Evolutionary conservation across 2,113 vertebrate genomes (phyloP).

Genomic region (human): DNA sequence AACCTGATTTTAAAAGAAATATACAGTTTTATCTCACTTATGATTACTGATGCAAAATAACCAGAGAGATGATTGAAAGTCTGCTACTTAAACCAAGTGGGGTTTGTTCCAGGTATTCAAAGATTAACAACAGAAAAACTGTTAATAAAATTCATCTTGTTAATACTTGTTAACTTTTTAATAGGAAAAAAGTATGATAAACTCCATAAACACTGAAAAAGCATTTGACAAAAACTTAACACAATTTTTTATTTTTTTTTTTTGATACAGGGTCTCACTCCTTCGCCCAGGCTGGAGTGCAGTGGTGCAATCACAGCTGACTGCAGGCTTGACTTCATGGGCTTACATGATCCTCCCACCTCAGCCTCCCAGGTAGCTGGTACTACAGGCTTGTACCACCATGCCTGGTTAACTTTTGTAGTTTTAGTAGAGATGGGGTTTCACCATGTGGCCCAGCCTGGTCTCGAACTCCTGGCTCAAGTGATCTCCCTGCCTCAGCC

Average conservation of each 20-base stretch:
- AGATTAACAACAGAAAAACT: constrained; percentile 3
- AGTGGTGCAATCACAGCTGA: no score
- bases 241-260: background rate
- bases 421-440: no score
- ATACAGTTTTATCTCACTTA: background rate
- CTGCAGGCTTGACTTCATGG: no score
- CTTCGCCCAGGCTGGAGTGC: no score
- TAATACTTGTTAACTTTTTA: background rate
- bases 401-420: no score
- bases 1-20: constrained; percentile 5
- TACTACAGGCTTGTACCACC: no score
- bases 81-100: background rate
- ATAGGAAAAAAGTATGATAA: background rate
- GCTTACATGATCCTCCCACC: no score
- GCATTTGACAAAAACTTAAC: background rate
- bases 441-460: no score
- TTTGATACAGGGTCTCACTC: no score
- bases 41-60: background rate
- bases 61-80: background rate
- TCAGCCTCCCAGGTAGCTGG: no score
- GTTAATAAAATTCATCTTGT: background rate
- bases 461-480: no score
- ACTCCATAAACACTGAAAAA: background rate
- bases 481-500: no score
- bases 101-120: background rate